Base-by-base conservation (phyloP, 2,888 invertebrate genomes). In the Timema cristinae region DNA sequence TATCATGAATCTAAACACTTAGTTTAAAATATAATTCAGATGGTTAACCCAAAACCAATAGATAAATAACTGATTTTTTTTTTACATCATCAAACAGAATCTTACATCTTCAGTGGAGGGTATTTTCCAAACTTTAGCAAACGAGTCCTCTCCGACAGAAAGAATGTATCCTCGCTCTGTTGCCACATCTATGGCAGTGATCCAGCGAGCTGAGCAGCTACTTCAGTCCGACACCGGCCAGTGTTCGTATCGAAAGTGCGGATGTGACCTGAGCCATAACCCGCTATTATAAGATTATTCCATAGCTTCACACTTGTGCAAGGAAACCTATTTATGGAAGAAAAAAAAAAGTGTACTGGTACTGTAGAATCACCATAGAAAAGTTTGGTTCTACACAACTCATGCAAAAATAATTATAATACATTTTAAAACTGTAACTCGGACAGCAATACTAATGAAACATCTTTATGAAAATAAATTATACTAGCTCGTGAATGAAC, bases 191-290 rank as follows among this genome's bases (percentile, higher is more conserved):
- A 79, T 69, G 7, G 77, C 77, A 9, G 79, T 79, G 32, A 80
- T 77, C 74, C 78, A 78, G 49, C 78, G 76, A 32, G 79, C 79
- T 80, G 80, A 49, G 79, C 79, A 10, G 77, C 78, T 48, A 79
- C 75, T 70, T 80, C 79, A 7, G 77, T 72, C 1, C 75, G 48
- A 16, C 79, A 66, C 52, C 72, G 71, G 8, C 75, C 73, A 15
- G 72, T 71, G 8, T 67, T 73, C 5, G 67, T 63, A 9, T 74
- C 74, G 70, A 79, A 79, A 9, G 79, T 47, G 8, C 80, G 74
- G 50, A 80, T 77, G 72, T 77, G 78, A 13, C 80, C 80, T 11
- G 78, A 79, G 11, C 79, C 79, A 72, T 79, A 80, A 48, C 75
- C 78, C 10, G 77, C 77, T 7, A 78, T 73, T 7, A 79, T 67